A percentile compares a stretch with the other conserved stretches of the same genome.
Evolutionary conservation across 2,888 invertebrate species (phyloP).

Genomic region (Syrista parreyssii): DNA sequence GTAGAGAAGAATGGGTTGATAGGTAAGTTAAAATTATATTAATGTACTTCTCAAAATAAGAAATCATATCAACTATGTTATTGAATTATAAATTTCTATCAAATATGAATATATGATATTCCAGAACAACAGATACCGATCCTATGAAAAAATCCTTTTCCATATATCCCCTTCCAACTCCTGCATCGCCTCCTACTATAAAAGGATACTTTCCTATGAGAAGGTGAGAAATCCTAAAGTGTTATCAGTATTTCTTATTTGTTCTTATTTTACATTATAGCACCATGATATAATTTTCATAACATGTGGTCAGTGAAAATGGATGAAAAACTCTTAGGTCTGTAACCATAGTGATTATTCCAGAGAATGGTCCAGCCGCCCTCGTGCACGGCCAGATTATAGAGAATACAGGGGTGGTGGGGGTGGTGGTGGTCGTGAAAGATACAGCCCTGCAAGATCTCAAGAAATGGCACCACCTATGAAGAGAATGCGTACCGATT

Average conservation of each 20-base stretch:
- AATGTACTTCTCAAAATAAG: not conserved
- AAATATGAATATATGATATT: not conserved
- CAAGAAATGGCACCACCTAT: slow-evolving; percentile 82
- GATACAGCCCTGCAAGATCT: slow-evolving; percentile 75
- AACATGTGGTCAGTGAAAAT: not conserved
- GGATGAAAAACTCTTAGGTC: not conserved
- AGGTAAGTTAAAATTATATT: slow-evolving; percentile 65
- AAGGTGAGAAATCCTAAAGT: not conserved
- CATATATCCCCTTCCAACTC: not conserved
- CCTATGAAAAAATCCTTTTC: not conserved
- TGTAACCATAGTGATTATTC: slow-evolving; percentile 33
- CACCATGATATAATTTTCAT: not conserved
- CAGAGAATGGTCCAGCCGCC: slow-evolving; percentile 69
- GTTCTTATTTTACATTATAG: not conserved
- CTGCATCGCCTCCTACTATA: not conserved
- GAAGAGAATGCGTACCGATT: slow-evolving; percentile 81
- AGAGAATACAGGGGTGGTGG: slow-evolving; percentile 81
- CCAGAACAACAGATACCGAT: not conserved
- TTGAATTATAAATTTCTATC: not conserved
- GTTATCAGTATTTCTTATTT: not conserved
- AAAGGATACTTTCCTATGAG: not conserved
- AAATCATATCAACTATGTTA: not conserved
- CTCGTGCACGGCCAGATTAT: slow-evolving; percentile 81
- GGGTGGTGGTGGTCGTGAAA: slow-evolving; percentile 72
- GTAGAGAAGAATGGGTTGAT: slow-evolving; percentile 85